Evolutionary conservation across 2,797 vertebrate species (phyloP).

Genomic region (Clarias fuscus): DNA sequence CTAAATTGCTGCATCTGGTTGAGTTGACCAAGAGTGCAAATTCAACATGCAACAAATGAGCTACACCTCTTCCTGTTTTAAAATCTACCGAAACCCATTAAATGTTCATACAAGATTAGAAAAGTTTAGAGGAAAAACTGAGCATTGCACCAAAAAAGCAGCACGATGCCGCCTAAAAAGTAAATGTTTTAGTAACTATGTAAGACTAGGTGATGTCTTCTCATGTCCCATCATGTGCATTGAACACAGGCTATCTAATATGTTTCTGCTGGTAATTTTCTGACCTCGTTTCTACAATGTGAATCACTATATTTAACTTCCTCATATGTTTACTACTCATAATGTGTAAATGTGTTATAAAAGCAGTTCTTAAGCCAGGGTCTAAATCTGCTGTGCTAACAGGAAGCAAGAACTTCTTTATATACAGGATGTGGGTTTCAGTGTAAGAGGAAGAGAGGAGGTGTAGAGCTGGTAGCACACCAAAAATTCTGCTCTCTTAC

Average conservation of each 20-base stretch:
- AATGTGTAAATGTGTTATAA: conserved; percentile 3
- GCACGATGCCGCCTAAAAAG: neutral
- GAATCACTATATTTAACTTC: conserved; percentile 36
- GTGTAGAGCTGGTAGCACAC: conserved; percentile 44
- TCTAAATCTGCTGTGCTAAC: conserved; percentile 53
- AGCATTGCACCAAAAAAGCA: neutral
- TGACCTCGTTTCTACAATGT: conserved; percentile 30
- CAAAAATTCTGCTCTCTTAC: conserved; percentile 36
- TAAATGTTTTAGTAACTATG: neutral
- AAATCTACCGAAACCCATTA: neutral
- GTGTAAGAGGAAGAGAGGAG: conserved; percentile 61
- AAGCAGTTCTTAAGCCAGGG: conserved; percentile 4
- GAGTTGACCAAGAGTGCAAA: conserved; percentile 9
- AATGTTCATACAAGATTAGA: neutral
- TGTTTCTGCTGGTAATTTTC: neutral
- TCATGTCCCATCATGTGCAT: neutral
- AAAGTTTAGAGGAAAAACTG: neutral
- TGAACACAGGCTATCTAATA: neutral
- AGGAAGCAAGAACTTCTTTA: conserved; percentile 54
- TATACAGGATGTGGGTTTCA: conserved; percentile 63
- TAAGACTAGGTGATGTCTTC: neutral
- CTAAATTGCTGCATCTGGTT: neutral
- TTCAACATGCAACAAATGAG: conserved; percentile 15
- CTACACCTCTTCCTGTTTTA: conserved; percentile 28
- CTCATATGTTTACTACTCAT: conserved; percentile 9